These are phyloP conservation scores for Tanytarsus gracilentus DNA, from an alignment of 2,888 invertebrate species.

Conservation along the genomic window DNA sequence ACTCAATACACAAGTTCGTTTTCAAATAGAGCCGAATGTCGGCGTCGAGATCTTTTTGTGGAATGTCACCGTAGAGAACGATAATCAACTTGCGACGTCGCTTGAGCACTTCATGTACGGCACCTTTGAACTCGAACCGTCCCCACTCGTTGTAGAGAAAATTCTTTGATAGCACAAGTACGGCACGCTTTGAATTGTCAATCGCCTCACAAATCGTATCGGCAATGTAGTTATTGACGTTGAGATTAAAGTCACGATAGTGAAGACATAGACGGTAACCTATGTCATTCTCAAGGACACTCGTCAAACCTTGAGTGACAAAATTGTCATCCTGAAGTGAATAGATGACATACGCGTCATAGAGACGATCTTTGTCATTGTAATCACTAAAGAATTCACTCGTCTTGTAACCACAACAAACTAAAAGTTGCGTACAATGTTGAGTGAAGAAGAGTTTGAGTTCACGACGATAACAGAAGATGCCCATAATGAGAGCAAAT, in stretches of 20 bases:
- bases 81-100: conserved; percentile 79
- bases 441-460: conserved; percentile 50
- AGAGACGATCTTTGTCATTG: conserved; percentile 68
- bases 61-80: conserved; percentile 80
- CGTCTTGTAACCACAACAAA: conserved; percentile 63
- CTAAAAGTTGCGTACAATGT: conserved; percentile 73
- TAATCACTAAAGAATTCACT: conserved; percentile 70
- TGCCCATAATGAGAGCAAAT: conserved; percentile 65
- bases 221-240: conserved; percentile 77
- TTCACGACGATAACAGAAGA: conserved; percentile 72
- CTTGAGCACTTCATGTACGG: conserved; percentile 81
- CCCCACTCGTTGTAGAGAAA: conserved; percentile 95
- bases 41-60: conserved; percentile 79
- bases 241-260: conserved; percentile 85
- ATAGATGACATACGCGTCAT: conserved; percentile 93
- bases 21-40: conserved; percentile 84
- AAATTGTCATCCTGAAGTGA: conserved; percentile 88
- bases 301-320: conserved; percentile 79
- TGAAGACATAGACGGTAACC: conserved; percentile 83
- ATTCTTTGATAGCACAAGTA: conserved; percentile 83
- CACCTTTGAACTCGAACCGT: conserved; percentile 88
- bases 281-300: conserved; percentile 75
- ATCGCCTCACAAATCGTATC: conserved; percentile 90
- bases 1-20: conserved; percentile 83
- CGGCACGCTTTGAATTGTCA: conserved; percentile 79